phyloP scores from a whole-genome alignment of 2,113 vertebrate species.

The Scatophagus argus region DNA sequence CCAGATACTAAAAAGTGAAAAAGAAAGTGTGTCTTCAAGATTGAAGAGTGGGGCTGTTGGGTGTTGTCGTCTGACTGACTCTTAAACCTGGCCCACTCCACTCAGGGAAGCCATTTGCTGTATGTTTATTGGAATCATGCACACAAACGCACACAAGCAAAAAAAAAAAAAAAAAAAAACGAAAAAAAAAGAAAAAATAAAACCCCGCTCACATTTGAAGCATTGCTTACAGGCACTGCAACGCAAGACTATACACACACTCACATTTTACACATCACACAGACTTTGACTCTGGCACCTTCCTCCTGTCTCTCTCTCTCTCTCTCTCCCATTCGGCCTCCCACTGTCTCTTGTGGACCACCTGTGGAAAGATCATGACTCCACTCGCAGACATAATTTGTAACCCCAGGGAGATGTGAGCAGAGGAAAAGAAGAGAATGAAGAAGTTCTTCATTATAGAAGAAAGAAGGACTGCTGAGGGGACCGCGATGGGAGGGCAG shows the following conservation, averaged over 20 bases:
- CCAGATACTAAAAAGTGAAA: constrained; percentile 4
- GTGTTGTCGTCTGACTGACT: constrained; percentile 57
- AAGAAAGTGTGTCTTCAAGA: constrained; percentile 36
- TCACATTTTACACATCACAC: neutral
- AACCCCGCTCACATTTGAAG: constrained; percentile 23
- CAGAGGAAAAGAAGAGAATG: constrained; percentile 21
- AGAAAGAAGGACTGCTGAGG: constrained; percentile 25
- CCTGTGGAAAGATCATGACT: constrained; percentile 54
- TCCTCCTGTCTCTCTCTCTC: constrained; percentile 48
- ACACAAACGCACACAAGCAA: constrained; percentile 57
- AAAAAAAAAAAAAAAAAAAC: constrained; percentile 1
- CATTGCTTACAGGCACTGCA: constrained; percentile 28
- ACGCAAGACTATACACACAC: constrained; percentile 7
- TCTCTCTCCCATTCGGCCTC: constrained; percentile 50
- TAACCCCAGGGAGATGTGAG: constrained; percentile 37
- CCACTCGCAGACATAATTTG: constrained; percentile 40
- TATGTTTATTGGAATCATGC: constrained; percentile 68
- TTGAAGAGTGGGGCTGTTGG: constrained; percentile 51
- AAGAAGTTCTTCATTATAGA: neutral
- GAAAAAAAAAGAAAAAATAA: constrained; percentile 3
- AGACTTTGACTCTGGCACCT: constrained; percentile 46
- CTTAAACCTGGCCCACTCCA: constrained; percentile 74
- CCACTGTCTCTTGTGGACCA: constrained; percentile 64
- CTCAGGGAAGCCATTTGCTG: constrained; percentile 81
- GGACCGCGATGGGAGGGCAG: constrained; percentile 22